Evolutionary conservation across 2,888 invertebrate species (phyloP).

Genomic region (Thera obeliscata): DNA sequence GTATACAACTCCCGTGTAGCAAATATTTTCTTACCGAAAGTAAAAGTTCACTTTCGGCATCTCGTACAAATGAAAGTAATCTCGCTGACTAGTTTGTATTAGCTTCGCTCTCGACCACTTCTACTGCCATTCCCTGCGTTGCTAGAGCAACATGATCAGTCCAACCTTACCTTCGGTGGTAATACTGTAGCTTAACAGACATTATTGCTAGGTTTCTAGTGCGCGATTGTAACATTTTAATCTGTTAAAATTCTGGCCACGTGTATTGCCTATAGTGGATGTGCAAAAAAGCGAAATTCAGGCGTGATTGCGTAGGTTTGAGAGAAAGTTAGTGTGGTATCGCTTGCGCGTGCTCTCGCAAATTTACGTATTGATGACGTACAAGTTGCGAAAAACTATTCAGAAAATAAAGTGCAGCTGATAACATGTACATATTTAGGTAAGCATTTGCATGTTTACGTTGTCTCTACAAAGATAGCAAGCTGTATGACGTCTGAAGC

Average conservation of each 20-base stretch:
- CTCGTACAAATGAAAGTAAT: conserved; percentile 78
- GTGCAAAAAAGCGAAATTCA: conserved; percentile 70
- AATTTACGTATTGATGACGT: conserved; percentile 65
- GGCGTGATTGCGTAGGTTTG: conserved; percentile 62
- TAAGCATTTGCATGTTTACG: conserved; percentile 45
- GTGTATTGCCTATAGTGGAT: conserved; percentile 39
- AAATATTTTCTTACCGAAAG: conserved; percentile 68
- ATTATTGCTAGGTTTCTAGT: conserved; percentile 16
- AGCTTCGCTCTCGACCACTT: conserved; percentile 74
- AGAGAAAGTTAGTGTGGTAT: conserved; percentile 69
- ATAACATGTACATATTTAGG: conserved; percentile 49
- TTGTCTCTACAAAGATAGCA: conserved; percentile 36
- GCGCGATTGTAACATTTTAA: conserved; percentile 10
- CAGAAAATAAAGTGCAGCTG: conserved; percentile 47
- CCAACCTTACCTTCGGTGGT: conserved; percentile 32
- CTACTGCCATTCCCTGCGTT: conserved; percentile 45
- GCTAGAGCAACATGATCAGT: conserved; percentile 38
- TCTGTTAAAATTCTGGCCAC: conserved; percentile 30
- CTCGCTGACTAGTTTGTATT: conserved; percentile 68
- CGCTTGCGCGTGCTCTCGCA: conserved; percentile 55
- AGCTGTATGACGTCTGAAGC: conserved; percentile 14
- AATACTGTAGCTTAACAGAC: conserved; percentile 18
- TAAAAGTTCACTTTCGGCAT: conserved; percentile 80
- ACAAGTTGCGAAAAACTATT: conserved; percentile 61
- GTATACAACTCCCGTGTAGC: conserved; percentile 16